phyloP scores from a whole-genome alignment of 2,888 invertebrate genomes.

The Caenorhabditis sinica region DNA sequence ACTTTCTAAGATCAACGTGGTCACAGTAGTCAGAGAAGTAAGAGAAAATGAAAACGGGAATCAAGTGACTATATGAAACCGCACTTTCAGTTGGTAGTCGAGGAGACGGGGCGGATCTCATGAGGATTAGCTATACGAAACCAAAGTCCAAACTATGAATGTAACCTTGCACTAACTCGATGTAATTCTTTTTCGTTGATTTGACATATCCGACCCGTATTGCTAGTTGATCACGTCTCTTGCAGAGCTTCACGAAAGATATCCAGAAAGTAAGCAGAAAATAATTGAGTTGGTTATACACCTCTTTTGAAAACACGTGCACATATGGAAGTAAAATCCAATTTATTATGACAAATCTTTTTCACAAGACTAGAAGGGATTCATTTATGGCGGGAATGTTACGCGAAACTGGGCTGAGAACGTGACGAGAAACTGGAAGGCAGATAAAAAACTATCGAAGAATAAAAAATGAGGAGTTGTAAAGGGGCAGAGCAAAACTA shows the following conservation, averaged over 20 bases:
- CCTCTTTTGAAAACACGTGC: background rate
- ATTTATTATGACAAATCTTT: constrained; percentile 1
- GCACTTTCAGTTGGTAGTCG: constrained; percentile 21
- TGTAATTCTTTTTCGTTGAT: no score
- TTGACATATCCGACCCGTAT: background rate
- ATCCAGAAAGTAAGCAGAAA: background rate
- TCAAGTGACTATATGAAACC: background rate
- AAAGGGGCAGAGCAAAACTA: no score
- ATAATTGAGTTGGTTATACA: background rate
- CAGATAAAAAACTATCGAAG: background rate
- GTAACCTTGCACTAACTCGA: background rate
- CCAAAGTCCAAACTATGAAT: constrained; percentile 15
- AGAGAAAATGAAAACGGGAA: background rate
- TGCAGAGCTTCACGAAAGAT: background rate
- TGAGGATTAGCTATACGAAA: constrained; percentile 3
- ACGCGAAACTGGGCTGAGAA: background rate
- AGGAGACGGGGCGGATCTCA: background rate
- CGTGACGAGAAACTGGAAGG: background rate
- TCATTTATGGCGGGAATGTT: background rate
- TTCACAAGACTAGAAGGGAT: background rate
- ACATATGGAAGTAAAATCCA: background rate
- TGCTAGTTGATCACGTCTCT: background rate
- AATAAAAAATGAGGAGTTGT: background rate
- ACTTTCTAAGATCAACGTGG: constrained; percentile 1
- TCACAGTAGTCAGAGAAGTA: background rate